These are phyloP conservation scores for Germaria angustata DNA, from an alignment of 2,888 invertebrate genomes.

Conservation along the genomic window DNA sequence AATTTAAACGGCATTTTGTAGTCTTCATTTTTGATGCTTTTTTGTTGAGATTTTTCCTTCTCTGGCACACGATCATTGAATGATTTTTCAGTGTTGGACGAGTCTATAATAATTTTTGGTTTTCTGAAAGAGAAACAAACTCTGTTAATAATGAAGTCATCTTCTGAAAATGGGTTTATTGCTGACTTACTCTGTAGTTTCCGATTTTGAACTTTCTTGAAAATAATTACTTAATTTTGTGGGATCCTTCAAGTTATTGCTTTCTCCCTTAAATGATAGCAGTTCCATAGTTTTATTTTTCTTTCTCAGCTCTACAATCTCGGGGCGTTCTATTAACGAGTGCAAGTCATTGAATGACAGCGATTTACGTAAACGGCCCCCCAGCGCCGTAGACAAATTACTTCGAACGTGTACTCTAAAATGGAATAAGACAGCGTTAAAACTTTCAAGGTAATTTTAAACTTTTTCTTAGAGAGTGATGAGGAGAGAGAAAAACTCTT, in stretches of 20 bases:
- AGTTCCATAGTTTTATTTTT: slow-evolving; percentile 45
- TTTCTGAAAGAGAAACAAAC: slow-evolving; percentile 36
- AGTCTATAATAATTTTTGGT: slow-evolving; percentile 73
- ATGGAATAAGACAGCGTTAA: not conserved
- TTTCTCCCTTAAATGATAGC: slow-evolving; percentile 51
- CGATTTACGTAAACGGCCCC: slow-evolving; percentile 72
- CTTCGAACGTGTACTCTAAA: slow-evolving; percentile 48
- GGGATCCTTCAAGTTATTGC: slow-evolving; percentile 34
- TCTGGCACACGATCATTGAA: slow-evolving; percentile 53
- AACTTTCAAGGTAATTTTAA: too few species aligned
- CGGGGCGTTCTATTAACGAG: slow-evolving; percentile 32
- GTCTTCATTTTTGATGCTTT: slow-evolving; percentile 15
- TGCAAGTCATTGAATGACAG: slow-evolving; percentile 75
- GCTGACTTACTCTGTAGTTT: slow-evolving; percentile 30
- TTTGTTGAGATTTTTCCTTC: slow-evolving; percentile 64
- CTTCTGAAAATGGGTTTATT: not conserved
- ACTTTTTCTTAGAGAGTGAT: too few species aligned
- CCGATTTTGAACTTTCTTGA: slow-evolving; percentile 3
- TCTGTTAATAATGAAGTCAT: not conserved
- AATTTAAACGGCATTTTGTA: slow-evolving; percentile 69
- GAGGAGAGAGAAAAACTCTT: too few species aligned
- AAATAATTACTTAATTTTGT: slow-evolving; percentile 71
- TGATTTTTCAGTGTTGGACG: slow-evolving; percentile 61
- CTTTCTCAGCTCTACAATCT: slow-evolving; percentile 30
- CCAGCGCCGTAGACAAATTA: slow-evolving; percentile 65